These are phyloP conservation scores for Gonioctena quinquepunctata DNA, from an alignment of 1,140 invertebrate genomes.

Conservation along the genomic window DNA sequence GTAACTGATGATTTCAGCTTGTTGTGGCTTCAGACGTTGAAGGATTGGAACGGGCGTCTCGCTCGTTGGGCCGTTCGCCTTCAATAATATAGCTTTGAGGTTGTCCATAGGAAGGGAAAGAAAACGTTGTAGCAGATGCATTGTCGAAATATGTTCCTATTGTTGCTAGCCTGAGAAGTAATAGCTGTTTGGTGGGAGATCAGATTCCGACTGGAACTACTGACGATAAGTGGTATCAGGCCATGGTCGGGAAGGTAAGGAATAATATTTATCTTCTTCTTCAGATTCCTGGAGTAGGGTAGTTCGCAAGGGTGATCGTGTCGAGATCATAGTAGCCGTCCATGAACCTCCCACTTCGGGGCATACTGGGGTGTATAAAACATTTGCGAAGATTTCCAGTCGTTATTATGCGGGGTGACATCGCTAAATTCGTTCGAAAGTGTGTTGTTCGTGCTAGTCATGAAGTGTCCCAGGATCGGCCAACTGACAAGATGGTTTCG, in stretches of 20 bases:
- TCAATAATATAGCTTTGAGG: neutral
- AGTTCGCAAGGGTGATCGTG: conserved; percentile 22
- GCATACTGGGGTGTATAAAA: conserved; percentile 45
- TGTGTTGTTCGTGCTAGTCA: conserved; percentile 40
- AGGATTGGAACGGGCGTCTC: conserved; percentile 53
- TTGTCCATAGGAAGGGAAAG: neutral
- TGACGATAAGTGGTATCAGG: conserved; percentile 8
- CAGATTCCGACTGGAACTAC: neutral
- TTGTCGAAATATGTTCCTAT: neutral
- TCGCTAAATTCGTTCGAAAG: conserved; percentile 30
- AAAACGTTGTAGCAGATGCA: conserved; percentile 2
- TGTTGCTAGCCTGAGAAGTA: neutral
- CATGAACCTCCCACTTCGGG: conserved; percentile 25
- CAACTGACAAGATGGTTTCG: conserved; percentile 39
- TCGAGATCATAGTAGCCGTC: conserved; percentile 3
- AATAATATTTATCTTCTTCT: neutral
- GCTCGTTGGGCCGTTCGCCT: conserved; percentile 52
- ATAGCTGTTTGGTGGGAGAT: neutral
- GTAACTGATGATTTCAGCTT: conserved; percentile 59
- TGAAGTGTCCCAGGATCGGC: conserved; percentile 37
- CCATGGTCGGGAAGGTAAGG: neutral
- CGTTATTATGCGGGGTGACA: conserved; percentile 42
- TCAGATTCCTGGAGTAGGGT: conserved; percentile 27
- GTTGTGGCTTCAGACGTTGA: conserved; percentile 55
- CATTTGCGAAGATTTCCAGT: conserved; percentile 15